Percentiles rank a stretch among this genome's conserved stretches.
Conservation (phyloP, 2,888 invertebrate species). For the Unio delphinus region DNA sequence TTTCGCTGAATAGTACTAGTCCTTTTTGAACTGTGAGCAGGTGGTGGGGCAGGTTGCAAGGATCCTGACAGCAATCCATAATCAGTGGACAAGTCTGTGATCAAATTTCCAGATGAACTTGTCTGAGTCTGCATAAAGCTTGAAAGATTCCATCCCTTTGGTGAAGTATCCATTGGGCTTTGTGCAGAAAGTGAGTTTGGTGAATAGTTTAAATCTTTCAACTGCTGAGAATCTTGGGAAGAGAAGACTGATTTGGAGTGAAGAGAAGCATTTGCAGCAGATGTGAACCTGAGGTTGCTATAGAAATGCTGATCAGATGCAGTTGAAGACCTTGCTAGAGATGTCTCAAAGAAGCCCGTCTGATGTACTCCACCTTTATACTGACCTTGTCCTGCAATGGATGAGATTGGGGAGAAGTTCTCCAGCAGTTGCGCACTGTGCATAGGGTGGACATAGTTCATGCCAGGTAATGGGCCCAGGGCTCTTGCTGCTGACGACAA, state of each 20-base stretch:
- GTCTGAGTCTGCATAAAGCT: conserved; percentile 44
- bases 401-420: conserved; percentile 38
- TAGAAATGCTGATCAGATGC: conserved; percentile 20
- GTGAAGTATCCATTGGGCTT: conserved; percentile 13
- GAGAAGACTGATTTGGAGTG: conserved; percentile 24
- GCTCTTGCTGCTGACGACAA: conserved; percentile 35
- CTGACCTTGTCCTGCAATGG: conserved; percentile 39
- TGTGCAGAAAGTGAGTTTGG: conserved; percentile 7
- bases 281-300: conserved; percentile 20
- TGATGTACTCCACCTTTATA: conserved; percentile 53
- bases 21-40: conserved; percentile 61
- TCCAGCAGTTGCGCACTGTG: conserved; percentile 48
- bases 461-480: conserved; percentile 43
- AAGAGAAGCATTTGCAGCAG: conserved; percentile 11
- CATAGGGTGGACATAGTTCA: conserved; percentile 45
- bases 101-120: conserved; percentile 29
- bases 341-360: conserved; percentile 47
- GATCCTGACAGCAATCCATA: conserved; percentile 30
- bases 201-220: conserved; percentile 15
- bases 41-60: conserved; percentile 48
- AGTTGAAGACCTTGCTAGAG: conserved; percentile 10
- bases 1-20: conserved; percentile 47
- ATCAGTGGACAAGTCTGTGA: conserved; percentile 20
- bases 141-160: conserved; percentile 48
- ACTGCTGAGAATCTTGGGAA: conserved; percentile 17